Base-by-base conservation (phyloP, 2,113 vertebrate genomes). In the Aegotheles bennettii region DNA sequence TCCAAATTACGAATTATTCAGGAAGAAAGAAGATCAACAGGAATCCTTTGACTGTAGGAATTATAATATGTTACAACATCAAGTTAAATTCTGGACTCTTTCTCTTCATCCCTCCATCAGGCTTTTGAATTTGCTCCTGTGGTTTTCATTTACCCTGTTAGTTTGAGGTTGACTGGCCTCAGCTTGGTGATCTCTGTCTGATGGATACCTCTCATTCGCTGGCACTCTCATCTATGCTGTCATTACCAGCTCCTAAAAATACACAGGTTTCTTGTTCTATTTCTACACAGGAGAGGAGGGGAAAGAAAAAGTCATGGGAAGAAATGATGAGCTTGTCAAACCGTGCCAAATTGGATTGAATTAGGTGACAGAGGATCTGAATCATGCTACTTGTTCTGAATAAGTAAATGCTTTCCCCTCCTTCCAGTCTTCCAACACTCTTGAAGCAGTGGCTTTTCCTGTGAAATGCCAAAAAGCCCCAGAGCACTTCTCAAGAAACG, bases 321-420 rank as follows among this genome's bases (percentile, higher is more conserved):
- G 73, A 93, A 95, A 96, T 82, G 16, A 97, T 94, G 73, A 95
- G 60, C 69, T 97, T 95, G 84, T 96, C 92, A 94, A 91, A 83
- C 76, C 4, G 4, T 94, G 93, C 92, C 93, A 95, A 91, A 94
- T 68, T 89, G 89, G 83, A 94, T 87, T 95, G 95, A 96, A 94
- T 94, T 95, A 96, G 57, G 73, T 94, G 94, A 95, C 95, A 96
- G 64, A 90, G 85, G 87, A 89, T 87, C 90, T 90, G 87, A 96
- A 95, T 97, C 89, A 75, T 68, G 71, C 81, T 91, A n/a, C 87
- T 87, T 93, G 65, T 84, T 89, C 67, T 78, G 96, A 97, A 97
- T 96, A 91, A 95, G 50, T 87, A 93, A 96, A 95, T 86, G 19
- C 53, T 84, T 23, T 60, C 77, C 38, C 29, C 16, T 83, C 38